phyloP scores from a whole-genome alignment of 2,797 vertebrate species.

The Phalloptychus januarius region DNA sequence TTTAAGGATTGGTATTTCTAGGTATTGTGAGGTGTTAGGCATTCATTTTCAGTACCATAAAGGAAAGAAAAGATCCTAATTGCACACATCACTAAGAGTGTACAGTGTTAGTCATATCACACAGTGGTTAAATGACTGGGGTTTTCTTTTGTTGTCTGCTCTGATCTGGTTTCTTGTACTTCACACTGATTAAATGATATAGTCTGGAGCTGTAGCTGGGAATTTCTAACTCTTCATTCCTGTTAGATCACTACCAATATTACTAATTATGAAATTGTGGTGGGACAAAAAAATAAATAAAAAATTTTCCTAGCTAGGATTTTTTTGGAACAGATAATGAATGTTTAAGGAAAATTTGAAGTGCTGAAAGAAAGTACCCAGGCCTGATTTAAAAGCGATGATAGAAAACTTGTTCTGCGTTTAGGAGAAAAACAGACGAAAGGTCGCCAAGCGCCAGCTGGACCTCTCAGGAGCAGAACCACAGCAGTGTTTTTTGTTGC shows the following conservation, averaged over 20 bases:
- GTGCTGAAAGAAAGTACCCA: constrained; percentile 32
- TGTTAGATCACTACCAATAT: constrained; percentile 74
- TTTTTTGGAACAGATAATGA: constrained; percentile 44
- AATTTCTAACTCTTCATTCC: constrained; percentile 75
- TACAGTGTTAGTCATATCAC: constrained; percentile 71
- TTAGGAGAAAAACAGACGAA: constrained; percentile 35
- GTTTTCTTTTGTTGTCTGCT: constrained; percentile 68
- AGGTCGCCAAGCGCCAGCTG: constrained; percentile 51
- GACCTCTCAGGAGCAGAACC: constrained; percentile 49
- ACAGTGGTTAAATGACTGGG: constrained; percentile 68
- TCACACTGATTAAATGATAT: constrained; percentile 76
- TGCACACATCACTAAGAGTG: constrained; percentile 69
- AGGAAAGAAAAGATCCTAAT: constrained; percentile 45
- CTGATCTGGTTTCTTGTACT: constrained; percentile 75
- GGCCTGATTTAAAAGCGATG: constrained; percentile 33
- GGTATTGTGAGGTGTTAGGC: constrained; percentile 74
- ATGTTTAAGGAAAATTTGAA: constrained; percentile 26
- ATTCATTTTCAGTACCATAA: constrained; percentile 67
- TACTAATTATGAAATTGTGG: constrained; percentile 70
- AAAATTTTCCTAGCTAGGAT: constrained; percentile 53
- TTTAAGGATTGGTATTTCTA: constrained; percentile 74
- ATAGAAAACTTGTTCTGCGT: constrained; percentile 37
- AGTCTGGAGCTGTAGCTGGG: constrained; percentile 72
- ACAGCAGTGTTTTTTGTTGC: constrained; percentile 62
- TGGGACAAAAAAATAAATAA: constrained; percentile 14